Percentiles rank a stretch among this genome's conserved stretches.
Conservation (phyloP, 2,113 vertebrate species). For the Phycodurus eques region DNA sequence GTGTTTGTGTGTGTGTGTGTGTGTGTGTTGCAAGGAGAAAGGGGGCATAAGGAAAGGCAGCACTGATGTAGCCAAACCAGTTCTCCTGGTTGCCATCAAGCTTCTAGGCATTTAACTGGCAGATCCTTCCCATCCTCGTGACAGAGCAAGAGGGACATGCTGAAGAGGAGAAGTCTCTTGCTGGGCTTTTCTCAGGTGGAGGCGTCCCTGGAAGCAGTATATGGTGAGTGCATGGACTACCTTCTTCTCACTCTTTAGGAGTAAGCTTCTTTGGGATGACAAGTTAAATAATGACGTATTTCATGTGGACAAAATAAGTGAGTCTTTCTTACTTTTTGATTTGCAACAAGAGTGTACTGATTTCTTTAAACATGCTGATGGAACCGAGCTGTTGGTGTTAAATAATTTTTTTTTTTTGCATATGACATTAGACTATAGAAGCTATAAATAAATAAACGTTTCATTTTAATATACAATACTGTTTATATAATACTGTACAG, state of each 20-base stretch:
- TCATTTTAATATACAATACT: too few relatives aligned
- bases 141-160: conserved; percentile 34
- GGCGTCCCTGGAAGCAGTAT: conserved; percentile 8
- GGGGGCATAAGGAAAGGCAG: conserved; percentile 30
- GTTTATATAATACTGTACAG: too few relatives aligned
- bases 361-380: too few relatives aligned
- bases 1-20: neutral
- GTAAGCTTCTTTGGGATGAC: too few relatives aligned
- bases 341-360: too few relatives aligned
- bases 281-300: neutral
- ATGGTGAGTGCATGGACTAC: conserved; percentile 49
- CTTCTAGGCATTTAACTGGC: conserved; percentile 49
- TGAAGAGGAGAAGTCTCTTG: conserved; percentile 40
- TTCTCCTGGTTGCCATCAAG: conserved; percentile 49
- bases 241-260: neutral
- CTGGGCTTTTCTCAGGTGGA: conserved; percentile 13
- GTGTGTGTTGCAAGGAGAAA: conserved; percentile 9
- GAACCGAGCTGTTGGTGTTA: too few relatives aligned
- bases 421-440: too few relatives aligned
- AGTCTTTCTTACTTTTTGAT: neutral
- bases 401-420: too few relatives aligned
- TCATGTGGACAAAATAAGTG: neutral
- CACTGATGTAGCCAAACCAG: conserved; percentile 65
- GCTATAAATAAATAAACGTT: too few relatives aligned
- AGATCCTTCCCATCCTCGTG: conserved; percentile 22